A percentile compares a stretch with the other conserved stretches of the same genome.
phyloP scores from a whole-genome alignment of 1,140 invertebrate genomes.

The Dinothrombium tinctorium region DNA sequence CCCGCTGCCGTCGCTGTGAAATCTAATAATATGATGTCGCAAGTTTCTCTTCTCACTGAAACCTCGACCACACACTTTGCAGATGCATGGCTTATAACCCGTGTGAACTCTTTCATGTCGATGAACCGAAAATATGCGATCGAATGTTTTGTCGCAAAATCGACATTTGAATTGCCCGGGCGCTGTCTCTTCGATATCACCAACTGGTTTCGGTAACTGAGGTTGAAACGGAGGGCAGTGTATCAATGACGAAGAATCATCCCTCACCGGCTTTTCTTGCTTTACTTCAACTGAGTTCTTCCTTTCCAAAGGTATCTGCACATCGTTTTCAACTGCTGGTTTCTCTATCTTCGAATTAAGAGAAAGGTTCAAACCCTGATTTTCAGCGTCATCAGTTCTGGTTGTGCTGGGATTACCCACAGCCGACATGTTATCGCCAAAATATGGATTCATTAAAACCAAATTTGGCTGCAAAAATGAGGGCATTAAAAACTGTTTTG shows the following conservation, averaged over 20 bases:
- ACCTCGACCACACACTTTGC: slow-evolving; percentile 25
- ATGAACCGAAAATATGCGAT: slow-evolving; percentile 26
- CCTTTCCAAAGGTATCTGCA: neutral
- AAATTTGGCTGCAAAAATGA: slow-evolving; percentile 2
- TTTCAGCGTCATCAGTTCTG: neutral
- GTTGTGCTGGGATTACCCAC: no score
- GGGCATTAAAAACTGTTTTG: neutral
- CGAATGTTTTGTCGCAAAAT: slow-evolving; percentile 29
- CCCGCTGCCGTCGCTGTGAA: slow-evolving; percentile 21
- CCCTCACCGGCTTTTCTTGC: slow-evolving; percentile 1
- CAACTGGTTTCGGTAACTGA: slow-evolving; percentile 11
- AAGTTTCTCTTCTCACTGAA: slow-evolving; percentile 26
- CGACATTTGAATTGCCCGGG: slow-evolving; percentile 19
- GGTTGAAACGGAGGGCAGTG: no score
- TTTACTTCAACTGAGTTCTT: neutral
- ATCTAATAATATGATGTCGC: slow-evolving; percentile 24
- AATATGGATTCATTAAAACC: slow-evolving; percentile 1
- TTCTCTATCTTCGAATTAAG: neutral
- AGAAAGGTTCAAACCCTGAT: neutral
- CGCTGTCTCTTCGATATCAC: slow-evolving; percentile 15
- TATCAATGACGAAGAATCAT: no score
- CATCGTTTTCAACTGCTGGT: neutral
- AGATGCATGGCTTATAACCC: slow-evolving; percentile 23
- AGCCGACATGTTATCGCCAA: no score
- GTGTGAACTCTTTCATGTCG: slow-evolving; percentile 23